Conservation (phyloP, 2,888 invertebrate species). For the Leucoptera coffeella region DNA sequence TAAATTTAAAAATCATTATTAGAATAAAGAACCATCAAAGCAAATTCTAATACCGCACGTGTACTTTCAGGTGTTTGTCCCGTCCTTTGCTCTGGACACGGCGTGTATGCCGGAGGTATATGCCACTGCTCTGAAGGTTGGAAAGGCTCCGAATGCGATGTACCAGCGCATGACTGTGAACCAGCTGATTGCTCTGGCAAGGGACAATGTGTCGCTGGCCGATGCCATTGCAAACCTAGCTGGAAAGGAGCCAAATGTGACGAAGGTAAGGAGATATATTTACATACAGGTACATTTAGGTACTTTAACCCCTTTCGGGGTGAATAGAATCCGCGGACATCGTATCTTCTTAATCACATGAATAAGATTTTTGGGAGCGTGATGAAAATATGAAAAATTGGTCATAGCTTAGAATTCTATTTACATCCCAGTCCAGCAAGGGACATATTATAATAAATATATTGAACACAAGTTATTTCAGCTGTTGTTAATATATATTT, state of each 20-base stretch:
- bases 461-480: too few species aligned
- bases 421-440: too few species aligned
- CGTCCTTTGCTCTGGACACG: conserved; percentile 91
- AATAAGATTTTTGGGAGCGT: too few species aligned
- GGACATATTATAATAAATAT: too few species aligned
- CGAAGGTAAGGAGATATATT: conserved; percentile 72
- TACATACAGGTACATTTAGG: too few species aligned
- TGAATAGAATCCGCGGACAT: too few species aligned
- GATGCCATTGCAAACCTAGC: conserved; percentile 82
- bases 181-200: conserved; percentile 85
- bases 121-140: conserved; percentile 95
- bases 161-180: conserved; percentile 86
- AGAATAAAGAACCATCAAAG: too few species aligned
- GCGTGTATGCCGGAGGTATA: conserved; percentile 87
- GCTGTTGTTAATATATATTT: too few species aligned
- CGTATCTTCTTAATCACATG: too few species aligned
- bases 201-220: conserved; percentile 81
- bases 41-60: too few species aligned
- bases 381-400: conserved; percentile 1
- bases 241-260: conserved; percentile 91
- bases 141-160: conserved; percentile 94
- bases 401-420: conserved; percentile 2
- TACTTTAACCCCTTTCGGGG: too few species aligned
- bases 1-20: too few species aligned
- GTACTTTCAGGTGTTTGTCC: conserved; percentile 83